Base-by-base conservation (phyloP, 2,113 vertebrate genomes). In the Tauraco erythrolophus region DNA sequence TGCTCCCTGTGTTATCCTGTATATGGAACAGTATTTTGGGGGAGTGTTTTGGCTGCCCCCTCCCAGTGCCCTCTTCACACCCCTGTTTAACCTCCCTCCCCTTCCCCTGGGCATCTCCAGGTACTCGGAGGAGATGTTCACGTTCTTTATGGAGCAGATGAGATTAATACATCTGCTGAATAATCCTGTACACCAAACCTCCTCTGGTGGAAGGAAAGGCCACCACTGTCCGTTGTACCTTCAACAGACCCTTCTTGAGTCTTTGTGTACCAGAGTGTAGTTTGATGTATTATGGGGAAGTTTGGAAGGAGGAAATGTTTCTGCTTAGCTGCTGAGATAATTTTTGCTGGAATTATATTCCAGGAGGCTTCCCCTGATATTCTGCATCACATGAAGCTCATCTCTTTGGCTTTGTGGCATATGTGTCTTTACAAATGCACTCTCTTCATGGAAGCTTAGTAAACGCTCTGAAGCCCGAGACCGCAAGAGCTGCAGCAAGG, bases 381-480 rank as follows among this genome's bases (percentile, higher is more conserved):
- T 91, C 90, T 35, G 33, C 71, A 75, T 61, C 58, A 6, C 71
- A 14, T 66, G 82, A 82, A 96, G 61, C 57, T 69, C 76, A 77
- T 82, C 83, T 72, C 61, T 66, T 66, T 31, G 39, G 66, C 90
- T 96, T 51, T 45, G 25, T 80, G 68, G 84, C 70, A 27, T 74
- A 11, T 27, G 70, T 77, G 90, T 79, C 92, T 90, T 50, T 50
- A 54, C 58, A 56, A 84, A 87, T 27, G 64, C 9, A 9, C 51
- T 92, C 62, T 39, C 84, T 64, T 76, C 86, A 88, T 84, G 65
- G 88, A 84, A 86, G 80, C 46, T 46, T 51, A 3, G 62, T 78
- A 58, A 91, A 91, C 25, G 85, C 95, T 92, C 93, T 69, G 94
- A 81, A 95, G 83, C 89, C 88, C 2, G 12, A 72, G 91, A 75